Evolutionary conservation across 2,797 vertebrate genomes (phyloP), one percentile per base, ranked within the genome.

Genomic region (Eospalax fontanierii): DNA sequence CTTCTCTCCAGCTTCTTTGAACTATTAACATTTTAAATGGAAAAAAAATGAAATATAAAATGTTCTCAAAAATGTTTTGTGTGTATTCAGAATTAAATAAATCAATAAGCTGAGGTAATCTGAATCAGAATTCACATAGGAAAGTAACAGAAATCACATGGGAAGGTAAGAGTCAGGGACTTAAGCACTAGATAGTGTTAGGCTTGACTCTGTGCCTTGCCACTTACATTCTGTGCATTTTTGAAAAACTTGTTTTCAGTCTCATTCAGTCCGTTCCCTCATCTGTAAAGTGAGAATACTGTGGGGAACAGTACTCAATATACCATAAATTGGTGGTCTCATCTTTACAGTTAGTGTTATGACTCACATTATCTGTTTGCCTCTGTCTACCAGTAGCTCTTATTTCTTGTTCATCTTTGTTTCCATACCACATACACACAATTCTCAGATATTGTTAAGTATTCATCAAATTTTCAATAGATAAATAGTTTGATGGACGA

Each of bases 321-420:
- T 74, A 59, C 4, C 89, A 50, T 43, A 54, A 57, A 59, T 82
- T 68, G 38, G 8, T 78, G 70, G 30, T 82, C 50, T 81, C n/a
- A 43, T 15, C 30, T 93, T 89, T 73, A 92, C 84, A 70, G 70
- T 59, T 81, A 84, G 21, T 6, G 16, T 15, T 88, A 30, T 87
- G 78, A 40, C 1, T 14, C 38, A 65, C 87, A 57, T 61, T n/a
- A n/a, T 78, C 0, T 71, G 40, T 59, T 6, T 33, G 22, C 28
- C 35, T 93, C 30, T 57, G 24, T 88, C 65, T 19, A 65, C 21
- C 57, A 12, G 14, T 82, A 83, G 54, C 26, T 87, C 65, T 57
- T 91, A 10, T 84, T 83, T 89, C 50, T 85, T 91, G 57, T 26
- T 92, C 30, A 66, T 24, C 79, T 93, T 85, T 97, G 59, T 94